Conservation (phyloP, 2,888 invertebrate species). For the Choristoneura rosaceana region DNA sequence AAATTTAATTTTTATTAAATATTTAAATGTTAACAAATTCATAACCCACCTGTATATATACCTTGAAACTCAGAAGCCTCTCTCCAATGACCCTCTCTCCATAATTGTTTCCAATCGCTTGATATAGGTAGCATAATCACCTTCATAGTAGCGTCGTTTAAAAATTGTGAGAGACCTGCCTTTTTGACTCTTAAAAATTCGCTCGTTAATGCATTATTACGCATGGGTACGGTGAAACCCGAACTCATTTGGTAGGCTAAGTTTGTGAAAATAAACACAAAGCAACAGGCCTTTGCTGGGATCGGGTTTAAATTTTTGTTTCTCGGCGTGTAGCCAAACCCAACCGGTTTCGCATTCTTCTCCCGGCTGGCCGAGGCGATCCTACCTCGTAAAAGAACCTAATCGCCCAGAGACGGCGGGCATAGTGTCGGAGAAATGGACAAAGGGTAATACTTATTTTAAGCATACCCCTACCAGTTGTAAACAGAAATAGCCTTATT, state of each 20-base stretch:
- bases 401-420: conserved; percentile 5
- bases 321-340: conserved; percentile 16
- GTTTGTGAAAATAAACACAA: conserved; percentile 28
- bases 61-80: not conserved
- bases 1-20: too few relatives aligned
- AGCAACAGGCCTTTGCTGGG: conserved; percentile 12
- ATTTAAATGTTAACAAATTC: too few relatives aligned
- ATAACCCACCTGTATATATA: too few relatives aligned
- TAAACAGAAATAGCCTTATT: not conserved
- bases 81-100: too few relatives aligned
- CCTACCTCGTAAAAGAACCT: conserved; percentile 20
- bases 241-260: not conserved
- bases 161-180: not conserved
- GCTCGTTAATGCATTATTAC: conserved; percentile 12
- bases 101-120: not conserved
- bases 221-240: too few relatives aligned
- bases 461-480: conserved; percentile 1
- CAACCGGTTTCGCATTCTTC: conserved; percentile 39
- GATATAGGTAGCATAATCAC: not conserved
- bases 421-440: not conserved
- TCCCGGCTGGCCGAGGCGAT: conserved; percentile 1
- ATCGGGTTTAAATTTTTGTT: conserved; percentile 32
- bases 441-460: conserved; percentile 10
- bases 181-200: not conserved
- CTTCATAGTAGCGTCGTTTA: not conserved